Evolutionary conservation across 2,113 vertebrate genomes (phyloP).

Genomic region (Sitta europaea): DNA sequence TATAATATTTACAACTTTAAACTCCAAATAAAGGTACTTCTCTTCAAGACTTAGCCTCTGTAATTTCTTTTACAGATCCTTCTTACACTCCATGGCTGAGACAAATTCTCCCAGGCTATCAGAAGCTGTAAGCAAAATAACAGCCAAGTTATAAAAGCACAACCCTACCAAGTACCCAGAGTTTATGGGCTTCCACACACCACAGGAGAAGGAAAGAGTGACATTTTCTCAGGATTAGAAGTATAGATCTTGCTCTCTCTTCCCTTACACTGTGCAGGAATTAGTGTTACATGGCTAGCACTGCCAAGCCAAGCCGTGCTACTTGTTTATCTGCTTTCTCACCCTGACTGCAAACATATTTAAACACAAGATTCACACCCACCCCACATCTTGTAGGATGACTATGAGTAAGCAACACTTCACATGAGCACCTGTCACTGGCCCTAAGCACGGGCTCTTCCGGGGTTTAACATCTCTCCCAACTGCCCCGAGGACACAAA

Average conservation of each 20-base stretch:
- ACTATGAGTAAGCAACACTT: neutral
- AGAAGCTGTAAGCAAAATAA: neutral
- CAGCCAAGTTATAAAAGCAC: neutral
- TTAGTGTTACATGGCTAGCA: neutral
- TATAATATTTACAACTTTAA: neutral
- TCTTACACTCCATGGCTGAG: neutral
- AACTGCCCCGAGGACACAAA: neutral
- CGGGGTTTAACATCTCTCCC: neutral
- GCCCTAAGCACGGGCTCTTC: neutral
- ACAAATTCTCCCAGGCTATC: neutral
- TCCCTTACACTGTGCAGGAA: neutral
- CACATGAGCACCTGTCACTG: neutral
- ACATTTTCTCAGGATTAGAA: neutral
- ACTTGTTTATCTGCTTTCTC: neutral
- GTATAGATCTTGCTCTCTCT: neutral
- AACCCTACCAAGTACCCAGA: neutral
- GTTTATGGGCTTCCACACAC: neutral
- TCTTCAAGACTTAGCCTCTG: neutral
- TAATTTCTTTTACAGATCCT: neutral
- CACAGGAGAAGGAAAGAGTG: neutral
- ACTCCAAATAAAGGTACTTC: neutral
- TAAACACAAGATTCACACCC: neutral
- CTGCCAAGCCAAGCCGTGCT: neutral
- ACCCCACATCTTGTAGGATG: neutral
- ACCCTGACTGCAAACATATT: neutral